phyloP scores from a whole-genome alignment of 2,113 vertebrate genomes.

The Phalacrocorax pelagicus region DNA sequence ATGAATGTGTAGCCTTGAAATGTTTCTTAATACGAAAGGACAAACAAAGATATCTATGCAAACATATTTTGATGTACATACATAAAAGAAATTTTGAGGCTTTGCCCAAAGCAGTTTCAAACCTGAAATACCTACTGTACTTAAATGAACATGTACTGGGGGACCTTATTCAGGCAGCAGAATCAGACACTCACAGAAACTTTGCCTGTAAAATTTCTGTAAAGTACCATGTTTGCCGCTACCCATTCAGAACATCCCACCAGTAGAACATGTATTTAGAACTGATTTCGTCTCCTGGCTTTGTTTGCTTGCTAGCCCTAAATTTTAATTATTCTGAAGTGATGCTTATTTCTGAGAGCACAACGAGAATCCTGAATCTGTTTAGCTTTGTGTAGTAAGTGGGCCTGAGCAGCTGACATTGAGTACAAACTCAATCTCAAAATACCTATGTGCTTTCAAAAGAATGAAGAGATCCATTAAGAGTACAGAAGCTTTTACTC shows the following conservation, averaged over 20 bases:
- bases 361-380: not conserved
- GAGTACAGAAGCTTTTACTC: not conserved
- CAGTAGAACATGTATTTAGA: not conserved
- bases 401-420: not conserved
- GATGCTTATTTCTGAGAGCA: not conserved
- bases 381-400: not conserved
- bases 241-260: not conserved
- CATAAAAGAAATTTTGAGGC: not conserved
- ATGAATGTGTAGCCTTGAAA: not conserved
- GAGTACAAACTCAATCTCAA: not conserved
- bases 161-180: not conserved
- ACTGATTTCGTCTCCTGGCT: not conserved
- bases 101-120: not conserved
- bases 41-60: not conserved
- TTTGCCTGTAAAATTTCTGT: not conserved
- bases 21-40: not conserved
- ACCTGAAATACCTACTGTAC: not conserved
- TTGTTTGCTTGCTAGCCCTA: not conserved
- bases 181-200: not conserved
- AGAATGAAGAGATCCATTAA: not conserved
- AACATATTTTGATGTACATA: not conserved
- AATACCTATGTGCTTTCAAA: not conserved
- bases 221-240: not conserved
- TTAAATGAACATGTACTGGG: not conserved
- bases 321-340: not conserved